Evolutionary conservation across 2,113 vertebrate species (phyloP).

Genomic region (Microtus montanus): DNA sequence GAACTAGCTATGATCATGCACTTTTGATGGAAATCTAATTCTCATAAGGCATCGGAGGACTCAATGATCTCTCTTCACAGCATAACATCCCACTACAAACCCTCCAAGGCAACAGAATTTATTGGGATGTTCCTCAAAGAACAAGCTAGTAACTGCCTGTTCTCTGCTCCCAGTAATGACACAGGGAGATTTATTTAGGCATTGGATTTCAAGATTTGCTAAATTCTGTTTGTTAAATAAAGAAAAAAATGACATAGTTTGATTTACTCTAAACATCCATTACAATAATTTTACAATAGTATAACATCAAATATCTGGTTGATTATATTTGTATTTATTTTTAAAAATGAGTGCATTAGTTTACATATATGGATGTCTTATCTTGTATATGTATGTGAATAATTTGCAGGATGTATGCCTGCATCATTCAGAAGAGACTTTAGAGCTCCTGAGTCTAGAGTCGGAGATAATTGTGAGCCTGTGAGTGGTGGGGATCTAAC

Average conservation of each 20-base stretch:
- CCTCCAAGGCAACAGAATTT: background rate
- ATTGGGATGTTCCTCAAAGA: no score
- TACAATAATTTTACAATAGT: background rate
- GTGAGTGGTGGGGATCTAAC: background rate
- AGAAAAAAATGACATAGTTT: background rate
- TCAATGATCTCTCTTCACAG: background rate
- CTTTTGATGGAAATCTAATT: background rate
- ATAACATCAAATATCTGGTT: background rate
- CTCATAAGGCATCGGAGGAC: background rate
- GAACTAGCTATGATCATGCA: background rate
- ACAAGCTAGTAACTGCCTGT: background rate
- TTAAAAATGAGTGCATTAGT: background rate
- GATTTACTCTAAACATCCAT: background rate
- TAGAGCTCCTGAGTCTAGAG: no score
- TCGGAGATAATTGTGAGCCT: background rate
- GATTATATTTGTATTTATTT: background rate
- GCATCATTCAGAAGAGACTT: no score
- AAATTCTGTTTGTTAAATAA: background rate
- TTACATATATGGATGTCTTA: background rate
- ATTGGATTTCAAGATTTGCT: background rate
- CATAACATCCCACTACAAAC: background rate
- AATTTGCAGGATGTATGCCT: background rate
- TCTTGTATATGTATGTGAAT: background rate
- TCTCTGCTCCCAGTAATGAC: background rate
- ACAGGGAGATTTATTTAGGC: background rate